Evolutionary conservation across 2,888 invertebrate genomes (phyloP), one percentile per base, ranked within the genome.

Genomic region (Cheilosia soror): DNA sequence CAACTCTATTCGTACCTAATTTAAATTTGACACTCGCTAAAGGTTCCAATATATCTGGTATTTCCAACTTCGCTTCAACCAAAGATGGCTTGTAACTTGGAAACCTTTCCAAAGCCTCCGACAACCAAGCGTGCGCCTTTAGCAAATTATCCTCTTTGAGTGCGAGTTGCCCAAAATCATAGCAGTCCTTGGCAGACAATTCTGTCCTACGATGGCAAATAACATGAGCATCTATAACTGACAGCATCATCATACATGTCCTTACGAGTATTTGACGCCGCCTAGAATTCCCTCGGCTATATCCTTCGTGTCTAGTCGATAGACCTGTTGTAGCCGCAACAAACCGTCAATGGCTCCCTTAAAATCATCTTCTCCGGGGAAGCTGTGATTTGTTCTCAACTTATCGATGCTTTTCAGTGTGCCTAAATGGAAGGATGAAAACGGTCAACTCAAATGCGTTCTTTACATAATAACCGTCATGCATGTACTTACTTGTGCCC

Each of bases 331-430:
- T 6, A 99, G 93, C 58, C 99, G 94, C 84, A 98, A 96, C 58
- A 99, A 93, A 1, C 98, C 99, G 69, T 96, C 96, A 6, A 98
- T 98, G n/a, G 98, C 98, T 0, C 99, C 99, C 87, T 95, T 95
- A 87, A 99, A 93, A 91, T 99, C 99, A 90, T 98, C 97, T 72
- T 96, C 94, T 0, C 96, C 95, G 0, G 98, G 98, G 91, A 88
- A 88, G 15, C 47, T 40, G 3, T 71, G 15, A 0, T 44, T 76
- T 33, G 53, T 73, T 6, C 86, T 78, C 5, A 87, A 63, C 1
- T 86, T 88, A 20, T 87, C 85, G 25, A 91, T 87, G 29, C 87
- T 88, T 1, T 27, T 51, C 42, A 91, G 72, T 4, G 87, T 25
- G 63, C 86, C 91, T 91, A 9, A 2, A 11, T 3, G 9, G 4